Conservation (phyloP, 2,113 vertebrate genomes). For the Oryzias melastigma region DNA sequence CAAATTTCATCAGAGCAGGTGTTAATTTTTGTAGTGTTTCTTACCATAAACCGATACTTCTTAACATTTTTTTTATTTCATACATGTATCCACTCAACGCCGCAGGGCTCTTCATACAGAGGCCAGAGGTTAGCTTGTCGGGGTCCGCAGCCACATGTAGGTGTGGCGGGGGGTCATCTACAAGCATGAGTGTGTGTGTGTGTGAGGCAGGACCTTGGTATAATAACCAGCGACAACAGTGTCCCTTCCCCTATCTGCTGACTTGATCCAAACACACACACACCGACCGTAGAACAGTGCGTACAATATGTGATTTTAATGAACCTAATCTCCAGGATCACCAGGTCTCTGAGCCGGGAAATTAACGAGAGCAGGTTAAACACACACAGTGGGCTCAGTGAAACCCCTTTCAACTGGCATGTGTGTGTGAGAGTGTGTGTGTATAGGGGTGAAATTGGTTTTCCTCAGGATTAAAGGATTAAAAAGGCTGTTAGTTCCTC, state of each 20-base stretch:
- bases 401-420: constrained; percentile 50
- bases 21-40: no score
- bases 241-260: constrained; percentile 46
- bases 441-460: constrained; percentile 85
- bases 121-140: constrained; percentile 28
- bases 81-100: constrained; percentile 14
- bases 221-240: constrained; percentile 46
- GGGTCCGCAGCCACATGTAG: constrained; percentile 28
- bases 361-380: constrained; percentile 94
- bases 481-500: constrained; percentile 90
- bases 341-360: constrained; percentile 87
- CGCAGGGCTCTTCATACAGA: constrained; percentile 9
- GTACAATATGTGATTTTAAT: constrained; percentile 83
- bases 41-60: neutral
- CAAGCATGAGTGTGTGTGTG: constrained; percentile 4
- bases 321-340: constrained; percentile 91
- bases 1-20: no score
- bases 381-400: constrained; percentile 63
- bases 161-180: constrained; percentile 14
- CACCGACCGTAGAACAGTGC: constrained; percentile 32
- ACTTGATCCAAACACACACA: constrained; percentile 41
- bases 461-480: constrained; percentile 97
- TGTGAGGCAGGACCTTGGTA: constrained; percentile 27
- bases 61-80: neutral
- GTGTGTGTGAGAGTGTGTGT: constrained; percentile 52